Evolutionary conservation across 92 coral and sea anemone genomes (phyloP), one percentile per base, ranked within the genome.

Genomic region (Epizoanthus scotinus): DNA sequence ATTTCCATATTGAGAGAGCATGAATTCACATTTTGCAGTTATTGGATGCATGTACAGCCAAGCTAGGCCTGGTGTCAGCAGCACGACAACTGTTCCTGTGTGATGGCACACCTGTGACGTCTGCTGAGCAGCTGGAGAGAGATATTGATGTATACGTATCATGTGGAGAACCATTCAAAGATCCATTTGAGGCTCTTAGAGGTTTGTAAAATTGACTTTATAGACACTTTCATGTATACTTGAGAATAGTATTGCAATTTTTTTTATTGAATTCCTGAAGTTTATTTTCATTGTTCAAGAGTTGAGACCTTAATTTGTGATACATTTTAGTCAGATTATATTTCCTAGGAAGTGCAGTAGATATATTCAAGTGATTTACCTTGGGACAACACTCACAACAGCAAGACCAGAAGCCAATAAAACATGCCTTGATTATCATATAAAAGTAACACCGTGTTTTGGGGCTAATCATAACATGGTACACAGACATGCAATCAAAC

Each of bases 111-210:
- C 84, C 71, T 28, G 91, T 94, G 8, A 81, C 84, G 2, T 90
- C 82, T 64, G 84, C 89, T 24, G 75, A 88, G 13, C 98, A 92
- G 81, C 87, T 94, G 26, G 83, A 87, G 60, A 90, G 82, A 52
- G 94, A 92, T 69, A 88, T 87, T 60, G 98, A 92, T 81, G 82
- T 94, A 22, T 92, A 88, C 86, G 94, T 94, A 21, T 92, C 98
- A 9, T 94, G 97, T 92, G 98, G 98, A 10, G 98, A 94, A 73
- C 89, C 94, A 21, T 94, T 92, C 78, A 83, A 87, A 64, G 97
- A 94, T 68, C 98, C 98, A 14, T 94, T 83, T 79, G 87, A 91
- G 38, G 86, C 92, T 63, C 75, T 90, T 17, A 78, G 77, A 84
- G 94, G 98, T 94, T 40, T 36, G 87, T 24, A 38, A 22, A 21